Evolutionary conservation across 2,888 invertebrate genomes (phyloP).

Genomic region (Stomorhina lunata): DNA sequence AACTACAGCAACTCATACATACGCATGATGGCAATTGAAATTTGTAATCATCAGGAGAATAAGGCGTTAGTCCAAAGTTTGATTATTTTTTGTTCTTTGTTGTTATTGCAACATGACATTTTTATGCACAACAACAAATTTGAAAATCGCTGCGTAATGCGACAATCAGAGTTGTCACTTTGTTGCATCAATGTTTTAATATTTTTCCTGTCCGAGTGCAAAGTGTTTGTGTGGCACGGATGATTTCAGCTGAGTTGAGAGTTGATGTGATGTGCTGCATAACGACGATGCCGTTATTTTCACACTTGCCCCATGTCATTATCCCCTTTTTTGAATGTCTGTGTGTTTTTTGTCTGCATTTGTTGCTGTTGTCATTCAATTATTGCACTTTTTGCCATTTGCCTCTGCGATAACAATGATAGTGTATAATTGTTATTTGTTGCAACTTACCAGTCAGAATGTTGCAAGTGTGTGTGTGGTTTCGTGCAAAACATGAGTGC

Average conservation of each 20-base stretch:
- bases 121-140: slow-evolving; percentile 44
- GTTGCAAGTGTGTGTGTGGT: not conserved
- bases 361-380: slow-evolving; percentile 22
- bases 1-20: not conserved
- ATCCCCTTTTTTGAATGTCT: not conserved
- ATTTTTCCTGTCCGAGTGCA: not conserved
- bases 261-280: slow-evolving; percentile 51
- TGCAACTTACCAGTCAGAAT: slow-evolving; percentile 8
- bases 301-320: slow-evolving; percentile 55
- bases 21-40: slow-evolving; percentile 54
- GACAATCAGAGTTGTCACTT: slow-evolving; percentile 68
- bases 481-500: slow-evolving; percentile 4
- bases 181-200: slow-evolving; percentile 53
- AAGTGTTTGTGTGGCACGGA: not conserved
- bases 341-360: slow-evolving; percentile 7
- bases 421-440: slow-evolving; percentile 27
- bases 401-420: slow-evolving; percentile 21
- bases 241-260: slow-evolving; percentile 33
- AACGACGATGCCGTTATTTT: slow-evolving; percentile 56
- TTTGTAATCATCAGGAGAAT: slow-evolving; percentile 56
- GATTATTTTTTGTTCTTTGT: not conserved
- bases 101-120: slow-evolving; percentile 31
- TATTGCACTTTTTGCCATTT: slow-evolving; percentile 27
- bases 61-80: slow-evolving; percentile 37
- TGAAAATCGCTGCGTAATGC: slow-evolving; percentile 67